Percentiles rank a stretch among this genome's conserved stretches.
These are phyloP conservation scores for Serripes groenlandicus DNA, from an alignment of 2,888 invertebrate genomes.

Conservation along the genomic window DNA sequence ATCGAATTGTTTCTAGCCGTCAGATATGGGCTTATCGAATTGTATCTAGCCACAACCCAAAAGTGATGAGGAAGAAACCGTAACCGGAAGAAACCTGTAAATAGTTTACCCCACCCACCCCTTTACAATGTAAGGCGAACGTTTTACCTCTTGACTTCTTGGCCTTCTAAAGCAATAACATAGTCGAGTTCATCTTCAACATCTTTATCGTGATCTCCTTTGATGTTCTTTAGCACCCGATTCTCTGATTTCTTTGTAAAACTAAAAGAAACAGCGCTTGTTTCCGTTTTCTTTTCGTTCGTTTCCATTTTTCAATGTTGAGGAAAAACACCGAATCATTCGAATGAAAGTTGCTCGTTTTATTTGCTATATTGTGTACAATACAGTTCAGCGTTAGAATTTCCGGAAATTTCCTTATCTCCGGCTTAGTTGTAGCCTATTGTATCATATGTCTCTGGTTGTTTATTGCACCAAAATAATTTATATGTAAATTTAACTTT, in stretches of 20 bases:
- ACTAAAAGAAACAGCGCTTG: constrained; percentile 75
- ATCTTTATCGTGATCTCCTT: constrained; percentile 39
- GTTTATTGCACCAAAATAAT: neutral
- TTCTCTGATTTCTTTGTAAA: constrained; percentile 76
- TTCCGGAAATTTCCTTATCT: neutral
- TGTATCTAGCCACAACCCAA: too few relatives aligned
- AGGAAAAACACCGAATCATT: neutral
- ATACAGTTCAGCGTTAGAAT: neutral
- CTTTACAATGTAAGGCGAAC: too few relatives aligned
- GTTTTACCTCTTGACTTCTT: constrained; percentile 74
- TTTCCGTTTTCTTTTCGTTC: constrained; percentile 60
- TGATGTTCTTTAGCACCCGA: constrained; percentile 68
- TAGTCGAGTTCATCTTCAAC: constrained; percentile 69
- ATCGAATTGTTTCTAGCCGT: too few relatives aligned
- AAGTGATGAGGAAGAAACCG: too few relatives aligned
- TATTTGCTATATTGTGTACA: neutral
- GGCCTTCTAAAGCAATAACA: constrained; percentile 73
- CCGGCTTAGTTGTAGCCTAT: neutral
- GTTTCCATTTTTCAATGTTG: neutral
- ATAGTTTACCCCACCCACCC: too few relatives aligned
- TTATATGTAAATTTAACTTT: too few relatives aligned
- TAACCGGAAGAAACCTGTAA: too few relatives aligned
- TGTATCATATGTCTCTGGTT: neutral
- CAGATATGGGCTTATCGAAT: too few relatives aligned
- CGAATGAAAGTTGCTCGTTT: neutral